These are phyloP conservation scores for Ochropacha duplaris DNA, from an alignment of 2,888 invertebrate genomes.

Conservation along the genomic window DNA sequence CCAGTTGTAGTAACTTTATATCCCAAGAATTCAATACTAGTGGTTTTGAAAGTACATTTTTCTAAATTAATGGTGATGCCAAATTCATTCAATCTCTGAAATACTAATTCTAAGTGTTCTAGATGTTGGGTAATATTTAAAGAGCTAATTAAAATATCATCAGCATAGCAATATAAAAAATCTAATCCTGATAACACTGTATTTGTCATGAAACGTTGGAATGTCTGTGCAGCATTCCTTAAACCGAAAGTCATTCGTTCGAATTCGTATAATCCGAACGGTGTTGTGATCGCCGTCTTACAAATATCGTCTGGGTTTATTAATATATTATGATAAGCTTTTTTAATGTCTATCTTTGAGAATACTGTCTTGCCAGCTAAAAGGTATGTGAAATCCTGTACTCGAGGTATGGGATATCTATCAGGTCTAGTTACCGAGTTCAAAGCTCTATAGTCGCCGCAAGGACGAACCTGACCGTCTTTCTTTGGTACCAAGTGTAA, in stretches of 20 bases:
- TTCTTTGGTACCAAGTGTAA: slow-evolving; percentile 15
- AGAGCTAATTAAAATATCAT: too few relatives aligned
- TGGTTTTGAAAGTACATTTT: too few relatives aligned
- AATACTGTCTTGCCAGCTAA: slow-evolving; percentile 7
- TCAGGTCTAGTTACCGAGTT: slow-evolving; percentile 17
- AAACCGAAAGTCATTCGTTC: slow-evolving; percentile 10
- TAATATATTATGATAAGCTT: slow-evolving; percentile 7
- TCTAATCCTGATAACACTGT: slow-evolving; percentile 22
- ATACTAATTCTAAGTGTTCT: too few relatives aligned
- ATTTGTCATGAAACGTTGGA: slow-evolving; percentile 35
- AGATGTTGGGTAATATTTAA: too few relatives aligned
- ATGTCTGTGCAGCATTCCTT: slow-evolving; percentile 31
- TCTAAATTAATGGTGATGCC: too few relatives aligned
- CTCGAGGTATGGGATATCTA: slow-evolving; percentile 17
- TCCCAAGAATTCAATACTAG: too few relatives aligned
- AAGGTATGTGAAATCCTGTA: slow-evolving; percentile 12
- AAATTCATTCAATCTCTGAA: too few relatives aligned
- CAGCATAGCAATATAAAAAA: slow-evolving; percentile 29
- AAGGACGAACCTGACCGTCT: slow-evolving; percentile 14
- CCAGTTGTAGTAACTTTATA: too few relatives aligned
- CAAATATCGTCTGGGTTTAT: not conserved
- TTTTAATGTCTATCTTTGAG: slow-evolving; percentile 8
- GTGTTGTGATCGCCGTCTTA: slow-evolving; percentile 5
- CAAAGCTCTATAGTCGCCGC: slow-evolving; percentile 18
- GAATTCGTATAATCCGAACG: slow-evolving; percentile 8